Evolutionary conservation across 1,140 invertebrate species (phyloP), one percentile per base, ranked within the genome.

Genomic region (Brachionus rubens): DNA sequence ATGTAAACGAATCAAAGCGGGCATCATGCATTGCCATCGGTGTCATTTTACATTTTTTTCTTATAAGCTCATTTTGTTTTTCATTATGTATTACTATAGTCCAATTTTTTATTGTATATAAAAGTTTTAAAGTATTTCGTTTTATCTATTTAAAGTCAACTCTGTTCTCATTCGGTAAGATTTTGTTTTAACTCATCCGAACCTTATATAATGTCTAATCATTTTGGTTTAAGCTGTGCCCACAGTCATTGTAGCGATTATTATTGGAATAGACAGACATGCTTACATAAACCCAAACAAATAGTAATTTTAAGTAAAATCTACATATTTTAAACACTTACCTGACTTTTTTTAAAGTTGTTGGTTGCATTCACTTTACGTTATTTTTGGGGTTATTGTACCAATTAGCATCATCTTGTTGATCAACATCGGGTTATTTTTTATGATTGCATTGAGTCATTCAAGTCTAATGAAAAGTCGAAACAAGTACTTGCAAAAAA

Each of bases 111-210:
- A 65, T 65, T 26, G 40, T 65, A n/a, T 65, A 65, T 14, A 65
- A 65, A 46, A 65, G 59, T 43, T 65, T 65, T 43, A 65, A 65
- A 65, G 24, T 65, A 41, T 65, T 65, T 24, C 16, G 40, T 24
- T 65, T 41, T 41, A 43, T 65, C 21, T 41, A 30, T 14, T 43
- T 65, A 65, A 43, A 41, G 12, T 41, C 59, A 26, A 21, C 26
- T 16, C 9, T 36, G 19, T 65, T 65, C 24, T 65, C 59, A 24
- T 65, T 65, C 21, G 59, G 59, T 65, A 65, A 10, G 9, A 36
- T 21, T 41, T 41, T 54, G 21, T 54, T 3, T 54, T 54, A 24
- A n/a, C 46, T 47, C 3, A 48, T 19, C 21, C 2, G 21, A 48
- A 48, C 2, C 21, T 48, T 10, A n/a, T 12, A 12, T 12, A 43